Base-by-base conservation (phyloP, 2,888 invertebrate genomes). In the Epistrophe eligans region DNA sequence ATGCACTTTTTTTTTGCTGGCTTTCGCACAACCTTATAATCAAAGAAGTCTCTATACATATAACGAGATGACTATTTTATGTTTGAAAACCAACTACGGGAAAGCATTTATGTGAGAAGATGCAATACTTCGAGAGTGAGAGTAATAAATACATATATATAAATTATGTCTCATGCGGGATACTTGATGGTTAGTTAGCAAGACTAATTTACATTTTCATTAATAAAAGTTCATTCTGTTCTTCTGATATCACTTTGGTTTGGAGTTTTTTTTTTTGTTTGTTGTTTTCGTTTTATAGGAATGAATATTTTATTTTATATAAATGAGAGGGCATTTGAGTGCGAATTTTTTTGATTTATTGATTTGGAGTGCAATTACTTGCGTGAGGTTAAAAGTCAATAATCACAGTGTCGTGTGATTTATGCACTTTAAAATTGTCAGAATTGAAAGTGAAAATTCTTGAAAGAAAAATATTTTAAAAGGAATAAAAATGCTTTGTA, bases 131-230 rank as follows among this genome's bases (percentile, higher is more conserved):
- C 35, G 81, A 76, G 70, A 76, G 71, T 43, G 62, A 76, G 50
- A 76, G 55, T 62, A 32, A 32, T 32, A 32, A 32, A n/a, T n/a
- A n/a, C n/a, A n/a, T 24, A 24, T 24, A 2, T n/a, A n/a, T n/a
- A n/a, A n/a, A 32, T 50, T 17, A 11, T 24, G 52, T 52, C 15
- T 55, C 55, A 55, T 28, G 1, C 32, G 15, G 5, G 28, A 35
- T 38, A 43, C 35, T 40, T 40, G 40, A 13, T 28, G 15, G 15
- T 15, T 28, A 7, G 19, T 15, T 48, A 50, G 48, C 64, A 28
- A 64, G 15, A 45, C 52, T 35, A 60, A 80, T 73, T 80, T 57
- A 67, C 60, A 48, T 67, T 77, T 72, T 76, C 28, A 58, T 72
- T 57, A 58, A 50, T 40, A 43, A 32, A 66, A 70, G 55, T 70